Evolutionary conservation across 2,888 invertebrate genomes (phyloP).

Genomic region (Ceraclea dissimilis): DNA sequence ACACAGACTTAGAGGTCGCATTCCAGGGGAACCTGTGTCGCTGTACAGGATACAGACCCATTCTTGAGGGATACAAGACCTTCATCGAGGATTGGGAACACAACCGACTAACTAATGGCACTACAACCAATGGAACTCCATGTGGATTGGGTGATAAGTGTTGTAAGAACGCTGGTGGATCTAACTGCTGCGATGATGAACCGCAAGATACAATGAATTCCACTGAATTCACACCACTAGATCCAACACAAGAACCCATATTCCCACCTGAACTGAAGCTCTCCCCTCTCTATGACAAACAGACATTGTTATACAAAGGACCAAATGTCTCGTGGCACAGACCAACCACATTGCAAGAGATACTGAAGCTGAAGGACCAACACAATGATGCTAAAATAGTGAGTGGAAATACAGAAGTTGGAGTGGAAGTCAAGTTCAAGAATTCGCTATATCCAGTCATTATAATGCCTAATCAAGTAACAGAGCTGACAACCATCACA

Average conservation of each 20-base stretch:
- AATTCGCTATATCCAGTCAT: slow-evolving; percentile 70
- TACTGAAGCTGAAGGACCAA: slow-evolving; percentile 59
- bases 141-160: slow-evolving; percentile 62
- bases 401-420: slow-evolving; percentile 88
- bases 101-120: slow-evolving; percentile 27
- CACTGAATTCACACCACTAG: slow-evolving; percentile 61
- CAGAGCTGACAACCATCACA: slow-evolving; percentile 57
- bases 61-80: slow-evolving; percentile 82
- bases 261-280: slow-evolving; percentile 83
- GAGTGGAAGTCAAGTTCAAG: slow-evolving; percentile 87
- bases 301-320: slow-evolving; percentile 55
- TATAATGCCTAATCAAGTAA: slow-evolving; percentile 62
- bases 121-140: slow-evolving; percentile 24
- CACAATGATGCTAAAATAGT: slow-evolving; percentile 69
- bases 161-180: slow-evolving; percentile 45
- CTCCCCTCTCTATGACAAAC: slow-evolving; percentile 47
- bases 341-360: slow-evolving; percentile 57
- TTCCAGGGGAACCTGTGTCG: slow-evolving; percentile 83
- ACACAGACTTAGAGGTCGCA: slow-evolving; percentile 69
- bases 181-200: slow-evolving; percentile 32
- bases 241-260: slow-evolving; percentile 80
- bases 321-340: slow-evolving; percentile 67
- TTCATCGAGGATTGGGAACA: slow-evolving; percentile 72
- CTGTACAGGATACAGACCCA: slow-evolving; percentile 92
- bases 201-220: slow-evolving; percentile 47